These are phyloP conservation scores for Aphelinus atriplicis DNA, from an alignment of 1,140 invertebrate genomes.

Conservation along the genomic window DNA sequence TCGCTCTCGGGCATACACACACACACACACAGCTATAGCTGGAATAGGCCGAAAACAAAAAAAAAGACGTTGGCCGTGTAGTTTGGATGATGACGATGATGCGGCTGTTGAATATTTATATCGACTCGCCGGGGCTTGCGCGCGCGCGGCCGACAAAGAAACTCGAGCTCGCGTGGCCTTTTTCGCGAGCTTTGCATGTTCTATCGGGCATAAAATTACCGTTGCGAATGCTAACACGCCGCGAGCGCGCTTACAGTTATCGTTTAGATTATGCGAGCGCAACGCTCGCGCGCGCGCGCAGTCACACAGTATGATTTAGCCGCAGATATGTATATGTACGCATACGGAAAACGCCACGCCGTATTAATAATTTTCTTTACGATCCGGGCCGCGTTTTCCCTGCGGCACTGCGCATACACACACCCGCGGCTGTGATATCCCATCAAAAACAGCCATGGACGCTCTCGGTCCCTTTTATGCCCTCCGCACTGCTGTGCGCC, in stretches of 20 bases:
- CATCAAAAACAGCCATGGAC: too few species aligned
- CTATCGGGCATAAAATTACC: slow-evolving; percentile 34
- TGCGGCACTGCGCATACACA: too few species aligned
- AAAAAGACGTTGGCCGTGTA: slow-evolving; percentile 5
- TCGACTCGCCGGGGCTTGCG: not conserved
- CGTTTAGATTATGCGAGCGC: slow-evolving; percentile 33
- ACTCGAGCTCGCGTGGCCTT: slow-evolving; percentile 1
- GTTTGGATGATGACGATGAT: slow-evolving; percentile 10
- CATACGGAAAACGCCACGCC: slow-evolving; percentile 7
- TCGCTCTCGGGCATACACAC: too few species aligned
- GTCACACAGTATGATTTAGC: slow-evolving; percentile 1
- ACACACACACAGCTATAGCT: too few species aligned
- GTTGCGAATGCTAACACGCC: slow-evolving; percentile 26
- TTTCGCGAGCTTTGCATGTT: slow-evolving; percentile 27
- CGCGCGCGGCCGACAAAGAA: slow-evolving; percentile 19
- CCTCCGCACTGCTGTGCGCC: too few species aligned
- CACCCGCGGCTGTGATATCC: too few species aligned
- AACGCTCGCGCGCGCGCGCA: not conserved
- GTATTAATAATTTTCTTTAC: slow-evolving; percentile 36
- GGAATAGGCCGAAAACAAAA: too few species aligned
- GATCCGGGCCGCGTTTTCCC: not conserved
- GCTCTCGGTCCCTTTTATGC: too few species aligned
- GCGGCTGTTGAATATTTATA: slow-evolving; percentile 30
- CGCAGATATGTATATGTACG: slow-evolving; percentile 3
- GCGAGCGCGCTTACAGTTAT: slow-evolving; percentile 23